Conservation (phyloP, 2,888 invertebrate species). For the Zygogramma bicolorata region DNA sequence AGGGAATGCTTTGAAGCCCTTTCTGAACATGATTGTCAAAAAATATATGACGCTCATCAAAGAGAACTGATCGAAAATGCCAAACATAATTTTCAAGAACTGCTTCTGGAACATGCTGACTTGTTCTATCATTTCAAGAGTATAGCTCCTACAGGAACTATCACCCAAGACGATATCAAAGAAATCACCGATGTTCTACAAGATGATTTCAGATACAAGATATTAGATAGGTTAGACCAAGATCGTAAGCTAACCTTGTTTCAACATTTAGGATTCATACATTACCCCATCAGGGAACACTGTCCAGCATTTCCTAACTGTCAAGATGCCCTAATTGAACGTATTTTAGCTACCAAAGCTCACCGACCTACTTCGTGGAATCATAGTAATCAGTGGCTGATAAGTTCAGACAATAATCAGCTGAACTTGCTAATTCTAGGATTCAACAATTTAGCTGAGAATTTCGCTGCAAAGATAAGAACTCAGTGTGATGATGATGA, state of each 20-base stretch:
- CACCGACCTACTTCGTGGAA: conserved; percentile 75
- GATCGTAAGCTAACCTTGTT: conserved; percentile 94
- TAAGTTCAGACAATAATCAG: conserved; percentile 77
- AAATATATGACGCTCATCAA: conserved; percentile 95
- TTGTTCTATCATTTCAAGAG: conserved; percentile 94
- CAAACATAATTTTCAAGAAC: conserved; percentile 91
- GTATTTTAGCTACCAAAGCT: conserved; percentile 77
- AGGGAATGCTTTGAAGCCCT: conserved; percentile 94
- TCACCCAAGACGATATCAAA: conserved; percentile 93
- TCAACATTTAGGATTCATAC: conserved; percentile 95
- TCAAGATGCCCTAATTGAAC: conserved; percentile 82
- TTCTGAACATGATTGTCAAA: conserved; percentile 88
- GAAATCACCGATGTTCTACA: conserved; percentile 92
- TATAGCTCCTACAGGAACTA: conserved; percentile 88
- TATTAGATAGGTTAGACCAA: conserved; percentile 93
- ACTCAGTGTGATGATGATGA: conserved; percentile 91
- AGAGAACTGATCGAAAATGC: conserved; percentile 89
- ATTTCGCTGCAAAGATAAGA: conserved; percentile 87
- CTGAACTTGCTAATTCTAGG: conserved; percentile 92
- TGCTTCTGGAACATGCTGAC: conserved; percentile 92
- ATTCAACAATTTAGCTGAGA: conserved; percentile 86
- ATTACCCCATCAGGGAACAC: conserved; percentile 93
- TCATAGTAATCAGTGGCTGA: conserved; percentile 74
- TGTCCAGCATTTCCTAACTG: conserved; percentile 91
- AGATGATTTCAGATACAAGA: conserved; percentile 95